These are phyloP conservation scores for Phrynocephalus vlangalii DNA, from an alignment of 2,797 vertebrate species.

Conservation along the genomic window DNA sequence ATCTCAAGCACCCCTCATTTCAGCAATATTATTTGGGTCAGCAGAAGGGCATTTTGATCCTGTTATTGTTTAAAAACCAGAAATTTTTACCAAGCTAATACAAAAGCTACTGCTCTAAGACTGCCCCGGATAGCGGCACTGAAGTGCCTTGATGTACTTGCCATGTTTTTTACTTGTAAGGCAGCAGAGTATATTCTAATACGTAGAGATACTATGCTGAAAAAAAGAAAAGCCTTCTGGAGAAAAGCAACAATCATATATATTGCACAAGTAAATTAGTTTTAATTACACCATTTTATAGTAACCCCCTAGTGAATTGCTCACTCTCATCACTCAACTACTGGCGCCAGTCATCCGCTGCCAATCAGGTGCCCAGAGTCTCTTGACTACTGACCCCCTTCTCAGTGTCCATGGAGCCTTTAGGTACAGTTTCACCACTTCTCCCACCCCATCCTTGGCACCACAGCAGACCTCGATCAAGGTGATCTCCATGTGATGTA, in stretches of 20 bases:
- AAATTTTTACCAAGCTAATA: neutral
- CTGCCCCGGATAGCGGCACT: neutral
- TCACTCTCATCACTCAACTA: neutral
- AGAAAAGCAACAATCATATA: conserved; percentile 5
- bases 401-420: neutral
- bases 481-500: neutral
- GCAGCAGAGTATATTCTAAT: neutral
- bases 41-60: neutral
- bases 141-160: neutral
- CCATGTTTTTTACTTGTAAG: neutral
- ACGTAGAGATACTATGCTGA: neutral
- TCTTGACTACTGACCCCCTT: too few species aligned
- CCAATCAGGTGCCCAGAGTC: neutral
- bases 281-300: neutral
- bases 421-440: neutral
- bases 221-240: neutral
- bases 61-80: neutral
- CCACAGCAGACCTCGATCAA: neutral
- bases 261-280: neutral
- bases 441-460: neutral
- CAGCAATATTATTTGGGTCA: neutral
- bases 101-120: neutral
- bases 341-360: neutral
- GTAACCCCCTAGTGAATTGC: neutral
- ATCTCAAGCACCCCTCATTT: neutral